Conservation (phyloP, 2,888 invertebrate genomes). For the Xylophagus ater region DNA sequence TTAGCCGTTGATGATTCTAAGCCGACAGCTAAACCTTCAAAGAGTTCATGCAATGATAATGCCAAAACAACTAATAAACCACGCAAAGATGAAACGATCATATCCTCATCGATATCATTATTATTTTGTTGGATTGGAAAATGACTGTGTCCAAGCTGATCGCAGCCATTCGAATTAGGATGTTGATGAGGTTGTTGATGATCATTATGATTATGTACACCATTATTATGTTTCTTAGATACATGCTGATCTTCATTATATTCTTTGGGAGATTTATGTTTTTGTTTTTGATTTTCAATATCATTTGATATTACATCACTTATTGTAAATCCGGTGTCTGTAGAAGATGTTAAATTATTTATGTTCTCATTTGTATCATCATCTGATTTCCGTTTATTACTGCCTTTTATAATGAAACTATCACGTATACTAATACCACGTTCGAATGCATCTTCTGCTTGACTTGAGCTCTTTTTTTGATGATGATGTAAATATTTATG, state of each 20-base stretch:
- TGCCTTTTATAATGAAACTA: conserved; percentile 26
- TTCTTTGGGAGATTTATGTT: too few species aligned
- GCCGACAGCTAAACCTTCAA: conserved; percentile 77
- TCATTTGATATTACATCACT: neutral
- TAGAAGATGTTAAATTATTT: neutral
- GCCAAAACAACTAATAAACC: conserved; percentile 73
- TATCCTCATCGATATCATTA: conserved; percentile 30
- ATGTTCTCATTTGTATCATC: neutral
- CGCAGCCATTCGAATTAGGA: conserved; percentile 10
- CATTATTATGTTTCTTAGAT: neutral
- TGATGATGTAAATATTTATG: conserved; percentile 54
- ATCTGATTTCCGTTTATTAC: too few species aligned
- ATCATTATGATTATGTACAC: neutral
- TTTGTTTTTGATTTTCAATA: conserved; percentile 6
- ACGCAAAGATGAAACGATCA: conserved; percentile 41
- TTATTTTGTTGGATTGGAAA: conserved; percentile 19
- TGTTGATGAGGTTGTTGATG: neutral
- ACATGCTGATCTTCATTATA: too few species aligned
- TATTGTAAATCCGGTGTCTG: neutral
- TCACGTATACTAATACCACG: conserved; percentile 31
- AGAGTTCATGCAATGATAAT: conserved; percentile 73
- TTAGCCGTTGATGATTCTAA: conserved; percentile 51
- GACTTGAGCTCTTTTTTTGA: conserved; percentile 31
- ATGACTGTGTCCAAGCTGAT: conserved; percentile 22
- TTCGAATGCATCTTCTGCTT: conserved; percentile 28